Evolutionary conservation across 2,888 invertebrate genomes (phyloP), one percentile per base, ranked within the genome.

Genomic region (Meghimatium bilineatum): DNA sequence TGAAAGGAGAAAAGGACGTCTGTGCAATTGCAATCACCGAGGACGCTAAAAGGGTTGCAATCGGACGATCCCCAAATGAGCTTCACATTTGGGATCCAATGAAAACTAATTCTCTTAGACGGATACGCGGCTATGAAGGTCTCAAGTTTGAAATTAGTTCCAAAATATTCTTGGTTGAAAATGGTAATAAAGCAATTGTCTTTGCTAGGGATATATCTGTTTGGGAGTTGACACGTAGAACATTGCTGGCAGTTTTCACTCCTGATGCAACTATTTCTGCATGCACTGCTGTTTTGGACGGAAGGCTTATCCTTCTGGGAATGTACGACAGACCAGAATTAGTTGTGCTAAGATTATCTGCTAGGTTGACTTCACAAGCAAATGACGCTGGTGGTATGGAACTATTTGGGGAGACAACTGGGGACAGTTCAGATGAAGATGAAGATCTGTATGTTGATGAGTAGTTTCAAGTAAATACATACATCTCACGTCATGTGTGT

Each of bases 41-140:
- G 80, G 89, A 91, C 74, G 92, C 90, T 3, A 86, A 88, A 10
- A 82, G 91, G 26, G 89, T 93, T 17, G 91, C 93, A 6, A 91
- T 93, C 75, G 93, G 92, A 12, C 91, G 91, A 76, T 88, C 89
- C 0, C 90, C 88, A 78, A 89, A 90, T 56, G 92, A 91, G 84
- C 85, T 93, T 75, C 88, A 91, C 34, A 90, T 93, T 36, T 93
- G 93, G 93, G 91, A 93, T 78, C 91, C 92, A 8, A 87, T 89
- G 85, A 87, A 84, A 69, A 60, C 87, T 3, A 87, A 85, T 34
- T 89, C 90, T 5, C 82, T 92, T 79, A 86, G 89, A 34, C 89
- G 89, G 56, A 88, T 92, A 17, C 89, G 90, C 83, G 91, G 91
- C 2, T 91, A 90, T 76, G 84, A 88, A 12, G 89, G 90, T 26